These are phyloP conservation scores for Micronycteris hirsuta DNA, from an alignment of 2,113 vertebrate species.

Conservation along the genomic window DNA sequence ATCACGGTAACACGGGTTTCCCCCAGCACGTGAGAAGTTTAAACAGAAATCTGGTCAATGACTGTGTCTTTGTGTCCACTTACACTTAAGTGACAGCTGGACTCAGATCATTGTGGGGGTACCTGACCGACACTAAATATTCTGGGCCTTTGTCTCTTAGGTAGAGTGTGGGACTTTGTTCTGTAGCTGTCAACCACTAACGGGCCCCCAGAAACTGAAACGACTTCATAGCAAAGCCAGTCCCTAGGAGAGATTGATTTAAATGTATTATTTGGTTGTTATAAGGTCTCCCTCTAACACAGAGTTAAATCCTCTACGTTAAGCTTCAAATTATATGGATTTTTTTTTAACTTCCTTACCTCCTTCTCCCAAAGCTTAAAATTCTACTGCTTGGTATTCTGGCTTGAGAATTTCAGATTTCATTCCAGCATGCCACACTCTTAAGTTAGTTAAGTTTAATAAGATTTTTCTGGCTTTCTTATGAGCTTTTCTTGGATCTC, in stretches of 20 bases:
- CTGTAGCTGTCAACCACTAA: not conserved
- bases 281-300: not conserved
- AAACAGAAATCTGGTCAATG: not conserved
- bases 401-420: not conserved
- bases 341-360: not conserved
- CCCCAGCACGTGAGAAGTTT: not conserved
- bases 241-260: not conserved
- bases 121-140: not conserved
- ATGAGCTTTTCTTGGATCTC: conserved; percentile 48
- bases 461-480: conserved; percentile 63
- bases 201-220: not conserved
- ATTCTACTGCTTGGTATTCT: not conserved
- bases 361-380: conserved; percentile 5
- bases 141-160: not conserved
- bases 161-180: not conserved
- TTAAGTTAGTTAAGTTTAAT: conserved; percentile 54
- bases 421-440: not conserved
- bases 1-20: not conserved
- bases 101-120: not conserved
- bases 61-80: not conserved
- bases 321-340: not conserved
- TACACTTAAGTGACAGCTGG: not conserved
- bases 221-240: not conserved
- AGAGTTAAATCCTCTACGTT: not conserved
- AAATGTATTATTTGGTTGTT: not conserved